Evolutionary conservation across 2,888 invertebrate species (phyloP).

Genomic region (Phymatocera aterrima): DNA sequence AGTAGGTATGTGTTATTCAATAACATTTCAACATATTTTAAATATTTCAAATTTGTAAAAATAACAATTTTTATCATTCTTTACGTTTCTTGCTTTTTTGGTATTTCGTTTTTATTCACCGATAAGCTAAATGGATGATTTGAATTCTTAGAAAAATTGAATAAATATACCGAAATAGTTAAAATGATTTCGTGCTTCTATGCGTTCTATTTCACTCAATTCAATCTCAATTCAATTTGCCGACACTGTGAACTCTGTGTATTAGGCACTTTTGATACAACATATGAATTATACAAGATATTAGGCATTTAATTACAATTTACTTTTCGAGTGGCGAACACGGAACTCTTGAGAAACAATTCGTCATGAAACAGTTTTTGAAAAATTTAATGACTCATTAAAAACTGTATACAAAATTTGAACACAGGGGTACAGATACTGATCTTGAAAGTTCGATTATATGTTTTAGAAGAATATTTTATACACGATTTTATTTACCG

Average conservation of each 20-base stretch:
- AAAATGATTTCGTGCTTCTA: background rate
- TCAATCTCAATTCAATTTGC: background rate
- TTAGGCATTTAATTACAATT: background rate
- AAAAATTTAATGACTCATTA: background rate
- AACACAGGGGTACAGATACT: background rate
- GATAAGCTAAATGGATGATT: background rate
- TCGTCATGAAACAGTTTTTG: too few relatives aligned
- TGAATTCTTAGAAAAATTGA: background rate
- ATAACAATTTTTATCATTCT: constrained; percentile 3
- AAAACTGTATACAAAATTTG: background rate
- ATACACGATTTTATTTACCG: background rate
- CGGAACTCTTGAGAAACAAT: background rate
- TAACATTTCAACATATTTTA: constrained; percentile 20
- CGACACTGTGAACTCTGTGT: background rate
- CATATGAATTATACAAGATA: background rate
- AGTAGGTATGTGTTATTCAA: constrained; percentile 7
- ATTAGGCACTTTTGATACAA: background rate
- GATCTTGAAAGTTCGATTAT: background rate
- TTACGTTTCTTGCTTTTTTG: too few relatives aligned
- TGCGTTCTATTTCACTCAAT: background rate
- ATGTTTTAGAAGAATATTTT: background rate
- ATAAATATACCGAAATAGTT: background rate
- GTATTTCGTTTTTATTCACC: background rate
- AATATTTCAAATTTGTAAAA: constrained; percentile 5
- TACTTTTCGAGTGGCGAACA: background rate